Conservation (phyloP, 2,888 invertebrate genomes). For the Polyommatus icarus region DNA sequence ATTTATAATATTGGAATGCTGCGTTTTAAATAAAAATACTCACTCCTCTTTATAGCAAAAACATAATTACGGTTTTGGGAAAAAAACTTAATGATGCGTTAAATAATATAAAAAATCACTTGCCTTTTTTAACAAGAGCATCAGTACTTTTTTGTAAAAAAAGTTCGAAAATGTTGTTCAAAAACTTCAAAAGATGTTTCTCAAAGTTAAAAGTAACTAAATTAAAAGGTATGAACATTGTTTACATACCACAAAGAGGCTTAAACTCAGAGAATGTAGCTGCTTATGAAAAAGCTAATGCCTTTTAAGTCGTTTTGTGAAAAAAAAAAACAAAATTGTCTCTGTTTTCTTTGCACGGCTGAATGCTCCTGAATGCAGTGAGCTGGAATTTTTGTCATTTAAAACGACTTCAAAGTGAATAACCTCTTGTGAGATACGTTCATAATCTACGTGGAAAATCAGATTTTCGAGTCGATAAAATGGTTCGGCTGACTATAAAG, state of each 20-base stretch:
- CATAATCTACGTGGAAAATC: not conserved
- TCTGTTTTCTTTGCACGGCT: constrained; percentile 15
- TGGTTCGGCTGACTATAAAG: no score
- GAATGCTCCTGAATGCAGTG: constrained; percentile 1
- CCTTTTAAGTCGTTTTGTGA: constrained; percentile 3
- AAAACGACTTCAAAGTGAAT: constrained; percentile 28
- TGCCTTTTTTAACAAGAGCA: not conserved
- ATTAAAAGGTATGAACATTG: constrained; percentile 2
- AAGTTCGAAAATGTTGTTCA: not conserved
- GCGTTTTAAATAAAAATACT: no score
- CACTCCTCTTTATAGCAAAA: no score
- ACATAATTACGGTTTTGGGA: no score
- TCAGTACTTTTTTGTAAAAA: not conserved
- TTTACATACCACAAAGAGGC: not conserved
- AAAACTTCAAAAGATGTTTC: constrained; percentile 1
- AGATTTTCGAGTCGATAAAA: not conserved
- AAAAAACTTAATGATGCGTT: no score
- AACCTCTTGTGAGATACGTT: constrained; percentile 8
- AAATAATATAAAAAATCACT: no score
- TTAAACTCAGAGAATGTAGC: not conserved
- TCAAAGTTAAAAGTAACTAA: not conserved
- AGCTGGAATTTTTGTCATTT: constrained; percentile 21
- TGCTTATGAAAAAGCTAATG: constrained; percentile 17
- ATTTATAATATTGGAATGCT: no score
- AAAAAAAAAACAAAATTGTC: constrained; percentile 20